Evolutionary conservation across 2,888 invertebrate species (phyloP).

Genomic region (Tipula lateralis): DNA sequence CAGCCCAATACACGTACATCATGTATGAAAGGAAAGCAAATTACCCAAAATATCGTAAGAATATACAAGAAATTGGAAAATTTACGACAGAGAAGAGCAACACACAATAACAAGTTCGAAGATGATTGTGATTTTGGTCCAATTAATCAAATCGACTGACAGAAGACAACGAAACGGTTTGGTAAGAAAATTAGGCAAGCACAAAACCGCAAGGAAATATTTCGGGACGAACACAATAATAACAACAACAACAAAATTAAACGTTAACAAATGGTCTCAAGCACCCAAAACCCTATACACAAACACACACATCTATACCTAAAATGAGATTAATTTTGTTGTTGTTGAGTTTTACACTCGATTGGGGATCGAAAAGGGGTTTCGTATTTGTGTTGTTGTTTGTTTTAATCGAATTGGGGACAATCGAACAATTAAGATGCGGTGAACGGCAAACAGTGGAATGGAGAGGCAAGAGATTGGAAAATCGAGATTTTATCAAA

Average conservation of each 20-base stretch:
- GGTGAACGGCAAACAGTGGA: background rate
- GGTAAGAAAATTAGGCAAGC: background rate
- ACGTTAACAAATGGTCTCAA: background rate
- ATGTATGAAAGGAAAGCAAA: background rate
- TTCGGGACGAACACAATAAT: background rate
- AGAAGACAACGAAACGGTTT: background rate
- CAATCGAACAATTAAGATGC: background rate
- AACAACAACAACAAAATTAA: background rate
- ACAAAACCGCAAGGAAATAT: background rate
- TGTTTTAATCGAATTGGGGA: background rate
- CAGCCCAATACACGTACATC: background rate
- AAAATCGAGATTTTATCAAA: background rate
- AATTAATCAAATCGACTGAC: background rate
- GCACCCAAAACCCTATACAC: background rate
- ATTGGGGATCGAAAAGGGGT: background rate
- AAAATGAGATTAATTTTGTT: background rate
- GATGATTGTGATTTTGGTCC: background rate
- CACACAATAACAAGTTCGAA: background rate
- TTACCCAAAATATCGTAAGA: background rate
- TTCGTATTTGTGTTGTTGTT: background rate
- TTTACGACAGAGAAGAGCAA: background rate
- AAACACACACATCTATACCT: background rate
- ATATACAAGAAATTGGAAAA: background rate
- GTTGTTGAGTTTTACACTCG: background rate
- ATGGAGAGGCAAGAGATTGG: background rate